These are phyloP conservation scores for Grus americana DNA, from an alignment of 2,113 vertebrate genomes.

Conservation along the genomic window DNA sequence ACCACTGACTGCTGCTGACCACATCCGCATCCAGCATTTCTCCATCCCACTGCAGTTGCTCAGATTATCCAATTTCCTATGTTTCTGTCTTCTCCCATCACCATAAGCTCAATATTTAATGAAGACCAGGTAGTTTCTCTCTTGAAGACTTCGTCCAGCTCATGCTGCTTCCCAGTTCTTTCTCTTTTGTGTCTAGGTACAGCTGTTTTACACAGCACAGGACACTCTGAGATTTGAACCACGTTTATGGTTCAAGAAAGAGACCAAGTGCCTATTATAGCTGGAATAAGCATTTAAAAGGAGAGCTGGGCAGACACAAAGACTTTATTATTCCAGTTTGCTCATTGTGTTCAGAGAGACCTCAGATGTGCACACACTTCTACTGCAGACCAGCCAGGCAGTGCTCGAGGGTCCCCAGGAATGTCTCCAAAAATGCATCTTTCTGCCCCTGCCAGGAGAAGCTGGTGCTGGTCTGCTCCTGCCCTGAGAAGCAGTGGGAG, in stretches of 20 bases:
- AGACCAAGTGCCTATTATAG: neutral
- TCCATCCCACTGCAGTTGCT: neutral
- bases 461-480: rapidly evolving
- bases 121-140: neutral
- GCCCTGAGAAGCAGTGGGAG: neutral
- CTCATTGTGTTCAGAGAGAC: neutral
- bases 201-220: neutral
- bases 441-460: neutral
- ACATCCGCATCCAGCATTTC: neutral
- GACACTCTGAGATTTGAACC: neutral
- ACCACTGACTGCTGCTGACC: neutral
- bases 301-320: neutral
- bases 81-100: neutral
- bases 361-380: neutral
- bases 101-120: neutral
- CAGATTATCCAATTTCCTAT: neutral
- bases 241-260: neutral
- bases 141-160: neutral
- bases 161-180: neutral
- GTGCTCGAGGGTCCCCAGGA: neutral
- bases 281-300: neutral
- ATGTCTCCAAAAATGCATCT: neutral
- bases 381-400: neutral
- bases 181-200: neutral
- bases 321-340: neutral